Conservation (phyloP, 2,888 invertebrate species). For the Morpho achilles region DNA sequence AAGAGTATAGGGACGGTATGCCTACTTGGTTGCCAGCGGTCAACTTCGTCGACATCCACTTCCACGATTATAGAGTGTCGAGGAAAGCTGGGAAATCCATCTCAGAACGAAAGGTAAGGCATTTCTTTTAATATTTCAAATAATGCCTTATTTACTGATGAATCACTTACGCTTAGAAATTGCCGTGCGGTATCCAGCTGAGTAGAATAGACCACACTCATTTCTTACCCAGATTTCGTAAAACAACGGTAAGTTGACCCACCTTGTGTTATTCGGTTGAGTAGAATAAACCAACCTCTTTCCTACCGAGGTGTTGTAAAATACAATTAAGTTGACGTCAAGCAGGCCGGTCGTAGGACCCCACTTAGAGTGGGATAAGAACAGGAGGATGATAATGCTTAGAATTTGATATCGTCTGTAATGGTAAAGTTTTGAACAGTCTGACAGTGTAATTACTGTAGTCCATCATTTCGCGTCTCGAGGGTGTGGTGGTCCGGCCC, state of each 20-base stretch:
- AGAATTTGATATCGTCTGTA: slow-evolving; percentile 13
- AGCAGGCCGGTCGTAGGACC: too few species aligned
- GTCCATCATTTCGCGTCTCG: slow-evolving; percentile 54
- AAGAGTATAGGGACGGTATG: slow-evolving; percentile 59
- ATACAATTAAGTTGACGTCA: too few species aligned
- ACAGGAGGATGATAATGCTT: too few species aligned
- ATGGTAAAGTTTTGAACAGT: slow-evolving; percentile 33
- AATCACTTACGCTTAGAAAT: slow-evolving; percentile 14
- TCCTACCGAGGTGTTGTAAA: too few species aligned
- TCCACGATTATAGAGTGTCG: slow-evolving; percentile 48
- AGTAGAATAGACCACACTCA: too few species aligned
- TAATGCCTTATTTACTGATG: slow-evolving; percentile 19
- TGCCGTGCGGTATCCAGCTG: too few species aligned
- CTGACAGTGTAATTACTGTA: slow-evolving; percentile 69
- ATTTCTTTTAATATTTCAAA: slow-evolving; percentile 2
- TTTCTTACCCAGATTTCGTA: too few species aligned
- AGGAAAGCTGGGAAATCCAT: slow-evolving; percentile 42
- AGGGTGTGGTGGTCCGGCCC: slow-evolving; percentile 65
- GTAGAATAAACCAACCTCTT: too few species aligned
- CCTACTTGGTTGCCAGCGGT: slow-evolving; percentile 64
- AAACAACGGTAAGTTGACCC: too few species aligned
- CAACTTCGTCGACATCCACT: slow-evolving; percentile 66
- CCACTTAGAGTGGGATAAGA: too few species aligned
- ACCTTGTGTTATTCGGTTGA: too few species aligned
- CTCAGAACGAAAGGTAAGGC: slow-evolving; percentile 61